These are phyloP conservation scores for Sebastolobus altivelis DNA, from an alignment of 2,797 vertebrate genomes.

Conservation along the genomic window DNA sequence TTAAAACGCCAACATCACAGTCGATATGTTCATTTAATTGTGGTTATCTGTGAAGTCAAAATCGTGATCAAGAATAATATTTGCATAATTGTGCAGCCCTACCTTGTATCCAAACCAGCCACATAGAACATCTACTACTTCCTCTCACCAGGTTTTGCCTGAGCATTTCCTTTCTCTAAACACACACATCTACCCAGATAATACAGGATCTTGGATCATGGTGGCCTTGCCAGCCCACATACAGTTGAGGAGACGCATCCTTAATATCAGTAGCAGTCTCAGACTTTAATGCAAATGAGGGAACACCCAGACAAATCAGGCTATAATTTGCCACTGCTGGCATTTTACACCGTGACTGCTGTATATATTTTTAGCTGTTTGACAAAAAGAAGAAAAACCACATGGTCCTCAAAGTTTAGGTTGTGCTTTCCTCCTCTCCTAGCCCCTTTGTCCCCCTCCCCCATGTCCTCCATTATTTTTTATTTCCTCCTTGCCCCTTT, in stretches of 20 bases:
- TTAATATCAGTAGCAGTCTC: slow-evolving; percentile 16
- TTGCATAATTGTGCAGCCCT: no score
- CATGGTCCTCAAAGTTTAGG: slow-evolving; percentile 85
- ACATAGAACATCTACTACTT: not conserved
- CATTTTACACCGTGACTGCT: not conserved
- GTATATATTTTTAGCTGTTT: slow-evolving; percentile 18
- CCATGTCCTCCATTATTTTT: slow-evolving; percentile 59
- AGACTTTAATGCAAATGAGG: slow-evolving; percentile 19
- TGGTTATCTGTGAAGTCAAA: no score
- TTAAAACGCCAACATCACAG: no score
- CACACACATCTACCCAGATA: not conserved
- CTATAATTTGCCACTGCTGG: slow-evolving; percentile 1
- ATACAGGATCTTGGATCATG: not conserved
- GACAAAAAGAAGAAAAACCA: slow-evolving; percentile 28
- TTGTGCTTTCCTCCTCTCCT: slow-evolving; percentile 86
- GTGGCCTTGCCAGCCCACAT: slow-evolving; percentile 18
- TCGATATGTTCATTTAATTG: no score
- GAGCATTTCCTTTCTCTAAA: slow-evolving; percentile 3
- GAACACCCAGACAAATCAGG: not conserved
- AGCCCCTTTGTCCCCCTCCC: slow-evolving; percentile 51
- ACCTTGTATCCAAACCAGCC: not conserved
- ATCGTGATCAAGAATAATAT: no score
- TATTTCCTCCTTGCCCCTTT: slow-evolving; percentile 56
- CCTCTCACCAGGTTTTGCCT: not conserved
- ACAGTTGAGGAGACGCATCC: slow-evolving; percentile 11